Evolutionary conservation across 1,140 invertebrate genomes (phyloP), one percentile per base, ranked within the genome.

Genomic region (Tribolium castaneum): DNA sequence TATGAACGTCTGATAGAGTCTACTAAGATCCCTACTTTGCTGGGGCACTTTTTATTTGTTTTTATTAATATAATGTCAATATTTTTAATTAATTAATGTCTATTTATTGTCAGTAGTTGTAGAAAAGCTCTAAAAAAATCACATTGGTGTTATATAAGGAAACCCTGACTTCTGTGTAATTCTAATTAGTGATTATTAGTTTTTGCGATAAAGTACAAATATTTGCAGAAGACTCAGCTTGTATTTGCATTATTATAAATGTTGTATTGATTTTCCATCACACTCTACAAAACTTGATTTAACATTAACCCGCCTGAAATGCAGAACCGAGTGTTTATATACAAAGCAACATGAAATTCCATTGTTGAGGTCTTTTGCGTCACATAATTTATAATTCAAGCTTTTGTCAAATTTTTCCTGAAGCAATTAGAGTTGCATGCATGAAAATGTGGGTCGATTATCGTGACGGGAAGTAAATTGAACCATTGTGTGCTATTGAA

Each of bases 401-500:
- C 54, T 59, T 59, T 59, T 66, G 30, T 35, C 59, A 66, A 66
- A 35, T 66, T 66, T 66, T 66, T 66, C 59, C 25, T 35, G 25
- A 14, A 66, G 25, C 59, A 66, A 66, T 66, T 66, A 66, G 10
- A 66, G 30, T 66, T 6, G 59, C 59, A 13, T 66, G 59, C 30
- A 66, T 66, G 59, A 35, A 66, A 66, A 66, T 35, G 59, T 35
- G n/a, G 59, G 30, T 34, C 25, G 59, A 66, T 34, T 35, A 35
- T 66, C 59, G 59, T 66, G 59, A 12, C 30, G 59, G n/a, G 59
- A 66, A 66, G 25, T 66, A 66, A 35, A 66, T 66, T 66, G 59
- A 66, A 66, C 59, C 59, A 66, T 66, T 66, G 59, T 66, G 59
- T 35, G 59, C 59, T 35, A 66, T 66, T 66, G 59, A 66, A 66